Percentiles rank a stretch among this genome's conserved stretches.
phyloP scores from a whole-genome alignment of 2,797 vertebrate genomes.

The Streptopelia turtur region DNA sequence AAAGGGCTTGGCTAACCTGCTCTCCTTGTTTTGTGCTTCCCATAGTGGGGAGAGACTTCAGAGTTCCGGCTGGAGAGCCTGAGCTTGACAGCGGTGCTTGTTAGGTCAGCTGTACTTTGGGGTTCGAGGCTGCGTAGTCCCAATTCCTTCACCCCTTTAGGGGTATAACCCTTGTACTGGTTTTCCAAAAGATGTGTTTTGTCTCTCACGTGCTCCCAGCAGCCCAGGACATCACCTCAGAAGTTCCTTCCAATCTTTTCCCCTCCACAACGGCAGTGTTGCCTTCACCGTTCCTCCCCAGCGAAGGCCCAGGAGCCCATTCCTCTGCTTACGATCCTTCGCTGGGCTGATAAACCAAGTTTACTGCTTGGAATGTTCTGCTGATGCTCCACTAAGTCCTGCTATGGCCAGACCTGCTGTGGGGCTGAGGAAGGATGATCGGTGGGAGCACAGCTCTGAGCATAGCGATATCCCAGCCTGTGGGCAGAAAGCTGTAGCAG shows the following conservation, averaged over 20 bases:
- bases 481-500: neutral
- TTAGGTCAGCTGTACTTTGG: neutral
- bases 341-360: neutral
- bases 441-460: neutral
- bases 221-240: neutral
- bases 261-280: neutral
- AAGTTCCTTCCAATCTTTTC: neutral
- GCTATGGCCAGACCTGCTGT: neutral
- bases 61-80: neutral
- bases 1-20: neutral
- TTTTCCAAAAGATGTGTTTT: neutral
- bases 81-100: neutral
- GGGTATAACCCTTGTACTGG: neutral
- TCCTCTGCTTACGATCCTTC: neutral
- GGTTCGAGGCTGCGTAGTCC: neutral
- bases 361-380: neutral
- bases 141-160: neutral
- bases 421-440: neutral
- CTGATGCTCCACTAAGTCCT: neutral
- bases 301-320: neutral
- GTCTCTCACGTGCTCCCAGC: neutral
- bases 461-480: fast-evolving
- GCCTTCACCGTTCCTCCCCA: neutral
- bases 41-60: neutral
- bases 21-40: neutral